phyloP scores from a whole-genome alignment of 2,797 vertebrate species.

The Ptychadena robeensis region DNA sequence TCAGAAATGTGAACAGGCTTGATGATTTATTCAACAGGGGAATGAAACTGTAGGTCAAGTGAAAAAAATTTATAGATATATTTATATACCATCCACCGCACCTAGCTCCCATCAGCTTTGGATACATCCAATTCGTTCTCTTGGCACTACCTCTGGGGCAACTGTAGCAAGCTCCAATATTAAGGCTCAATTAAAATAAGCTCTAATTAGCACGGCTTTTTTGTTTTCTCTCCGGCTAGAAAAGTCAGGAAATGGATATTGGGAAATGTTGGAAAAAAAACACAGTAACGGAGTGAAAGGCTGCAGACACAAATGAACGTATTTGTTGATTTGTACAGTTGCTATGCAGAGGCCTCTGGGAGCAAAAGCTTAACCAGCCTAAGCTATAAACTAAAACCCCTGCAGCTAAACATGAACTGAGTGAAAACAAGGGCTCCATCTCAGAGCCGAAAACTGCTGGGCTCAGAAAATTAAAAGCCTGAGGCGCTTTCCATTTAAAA shows the following conservation, averaged over 20 bases:
- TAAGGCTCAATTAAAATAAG: constrained; percentile 99
- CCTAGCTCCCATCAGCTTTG: constrained; percentile 82
- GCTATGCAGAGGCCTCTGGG: constrained; percentile 97
- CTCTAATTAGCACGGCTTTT: constrained; percentile 97
- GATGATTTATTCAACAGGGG: constrained; percentile 84
- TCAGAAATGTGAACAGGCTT: constrained; percentile 83
- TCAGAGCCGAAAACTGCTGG: constrained; percentile 99
- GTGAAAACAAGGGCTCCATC: constrained; percentile 99
- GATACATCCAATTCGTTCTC: constrained; percentile 97
- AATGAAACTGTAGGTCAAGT: constrained; percentile 84
- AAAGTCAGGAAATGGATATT: constrained; percentile 99
- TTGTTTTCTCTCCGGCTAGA: constrained; percentile 94
- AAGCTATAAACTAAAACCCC: constrained; percentile 98
- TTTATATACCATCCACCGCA: constrained; percentile 71
- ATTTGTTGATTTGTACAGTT: constrained; percentile 99
- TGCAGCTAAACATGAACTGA: constrained; percentile 98
- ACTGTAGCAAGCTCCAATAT: constrained; percentile 99
- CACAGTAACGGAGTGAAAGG: constrained; percentile 94
- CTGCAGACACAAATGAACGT: constrained; percentile 99
- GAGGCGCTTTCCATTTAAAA: constrained; percentile 99
- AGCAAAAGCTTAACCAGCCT: constrained; percentile 97
- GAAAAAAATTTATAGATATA: constrained; percentile 66
- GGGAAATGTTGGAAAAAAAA: constrained; percentile 97
- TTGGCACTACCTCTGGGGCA: constrained; percentile 94
- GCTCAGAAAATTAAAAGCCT: constrained; percentile 99